Percentiles rank a stretch among this genome's conserved stretches.
These are phyloP conservation scores for Marcusenius ussheri DNA, from an alignment of 2,113 vertebrate genomes.

Conservation along the genomic window DNA sequence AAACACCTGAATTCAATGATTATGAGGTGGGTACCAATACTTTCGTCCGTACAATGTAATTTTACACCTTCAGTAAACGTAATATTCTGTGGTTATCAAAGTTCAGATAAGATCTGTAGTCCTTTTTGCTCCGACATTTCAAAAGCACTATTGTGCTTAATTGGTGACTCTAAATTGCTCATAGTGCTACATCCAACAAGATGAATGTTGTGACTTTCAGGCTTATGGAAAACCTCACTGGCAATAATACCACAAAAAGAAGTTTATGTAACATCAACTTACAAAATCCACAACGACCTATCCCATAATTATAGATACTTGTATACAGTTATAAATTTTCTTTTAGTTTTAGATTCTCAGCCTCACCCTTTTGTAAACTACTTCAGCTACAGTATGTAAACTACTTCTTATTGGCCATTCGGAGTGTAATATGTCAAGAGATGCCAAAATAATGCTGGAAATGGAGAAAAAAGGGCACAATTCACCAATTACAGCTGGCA, in stretches of 20 bases:
- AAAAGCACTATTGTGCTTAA: neutral
- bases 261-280: neutral
- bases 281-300: neutral
- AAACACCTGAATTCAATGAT: neutral
- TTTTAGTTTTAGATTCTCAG: neutral
- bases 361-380: no score
- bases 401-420: neutral
- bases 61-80: neutral
- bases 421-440: neutral
- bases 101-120: neutral
- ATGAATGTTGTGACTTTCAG: neutral
- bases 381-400: neutral
- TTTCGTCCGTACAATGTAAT: neutral
- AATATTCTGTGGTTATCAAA: neutral
- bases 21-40: neutral
- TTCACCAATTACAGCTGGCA: slow-evolving; percentile 33
- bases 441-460: neutral
- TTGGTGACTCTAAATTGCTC: neutral
- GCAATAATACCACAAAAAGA: neutral
- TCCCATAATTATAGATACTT: neutral
- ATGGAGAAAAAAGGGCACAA: slow-evolving; percentile 19
- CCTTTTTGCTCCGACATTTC: neutral
- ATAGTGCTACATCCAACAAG: neutral
- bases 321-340: neutral
- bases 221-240: neutral